phyloP scores from a whole-genome alignment of 2,888 invertebrate genomes.

The Ctenicera cuprea region DNA sequence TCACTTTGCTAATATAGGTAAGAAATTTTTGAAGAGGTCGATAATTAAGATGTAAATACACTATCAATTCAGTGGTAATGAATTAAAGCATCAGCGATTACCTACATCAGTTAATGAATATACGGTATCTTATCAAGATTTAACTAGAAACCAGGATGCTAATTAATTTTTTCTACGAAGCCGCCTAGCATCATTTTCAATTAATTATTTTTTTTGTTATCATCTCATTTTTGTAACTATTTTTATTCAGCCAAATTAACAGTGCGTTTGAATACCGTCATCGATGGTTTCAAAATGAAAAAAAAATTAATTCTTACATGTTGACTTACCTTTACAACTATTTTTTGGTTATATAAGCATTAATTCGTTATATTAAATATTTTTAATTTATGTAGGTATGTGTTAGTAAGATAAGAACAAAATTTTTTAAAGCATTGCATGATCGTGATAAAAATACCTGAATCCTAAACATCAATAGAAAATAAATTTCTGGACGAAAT shows the following conservation, averaged over 20 bases:
- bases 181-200: background rate
- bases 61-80: background rate
- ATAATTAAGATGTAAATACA: slow-evolving; percentile 27
- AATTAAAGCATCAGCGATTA: slow-evolving; percentile 1
- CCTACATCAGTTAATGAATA: slow-evolving; percentile 25
- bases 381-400: no score
- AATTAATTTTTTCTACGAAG: slow-evolving; percentile 20
- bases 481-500: slow-evolving; percentile 39
- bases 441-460: slow-evolving; percentile 14
- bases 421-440: background rate
- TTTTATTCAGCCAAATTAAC: no score
- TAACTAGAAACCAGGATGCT: slow-evolving; percentile 4
- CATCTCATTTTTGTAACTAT: background rate
- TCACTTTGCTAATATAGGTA: background rate
- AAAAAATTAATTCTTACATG: no score
- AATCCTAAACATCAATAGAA: slow-evolving; percentile 12
- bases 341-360: no score
- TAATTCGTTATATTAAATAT: no score
- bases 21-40: background rate
- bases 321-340: no score
- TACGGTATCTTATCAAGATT: slow-evolving; percentile 25
- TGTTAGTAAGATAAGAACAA: background rate
- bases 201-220: slow-evolving; percentile 8
- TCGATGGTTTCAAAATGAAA: no score
- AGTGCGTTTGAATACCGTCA: no score